Base-by-base conservation (phyloP, 2,888 invertebrate genomes). In the Leptinotarsa haldemani region DNA sequence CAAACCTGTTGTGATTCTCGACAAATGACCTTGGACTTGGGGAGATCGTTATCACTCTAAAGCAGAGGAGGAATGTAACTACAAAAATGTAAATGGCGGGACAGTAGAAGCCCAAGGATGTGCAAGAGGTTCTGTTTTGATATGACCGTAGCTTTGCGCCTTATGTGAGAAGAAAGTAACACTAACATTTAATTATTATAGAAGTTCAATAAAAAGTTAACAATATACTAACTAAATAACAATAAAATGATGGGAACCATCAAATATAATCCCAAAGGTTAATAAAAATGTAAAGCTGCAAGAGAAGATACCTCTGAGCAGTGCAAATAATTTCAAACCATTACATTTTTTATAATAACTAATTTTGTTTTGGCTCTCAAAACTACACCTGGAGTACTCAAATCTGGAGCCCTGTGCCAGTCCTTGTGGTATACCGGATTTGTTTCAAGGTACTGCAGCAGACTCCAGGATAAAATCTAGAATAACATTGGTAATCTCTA, bases 151-250 rank as follows among this genome's bases (percentile, higher is more conserved):
- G 40, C 40, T 40, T 40, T 40, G 40, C 40, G 40, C 40, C 40
- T 40, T 40, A 40, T 40, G 2, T 40, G 40, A 40, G 30, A 9
- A 30, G 30, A 9, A 9, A 30, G 22, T 56, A 22, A 15, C 13
- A 50, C n/a, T 50, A 15, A 50, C 2, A 50, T 50, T 50, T 0
- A 50, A 50, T 15, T 16, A 50, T 50, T 16, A 15, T 50, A 50
- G 15, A n/a, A 16, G 4, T 50, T 13, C 15, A 1, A 50, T 4
- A 50, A 16, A 50, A 4, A 16, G 12, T 5, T 22, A 56, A 56
- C 22, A 56, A 56, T 56, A 13, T 56, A 56, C 56, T 56, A 56
- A 56, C 56, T 56, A 56, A 56, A 56, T 56, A 56, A 56, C 25
- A 56, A 56, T 56, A 56, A 56, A 22, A 20, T 56, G 15, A 56